Percentiles rank a stretch among this genome's conserved stretches.
These are phyloP conservation scores for Arbacia lixula DNA, from an alignment of 53 echinoderm and acorn worm genomes.

Conservation along the genomic window DNA sequence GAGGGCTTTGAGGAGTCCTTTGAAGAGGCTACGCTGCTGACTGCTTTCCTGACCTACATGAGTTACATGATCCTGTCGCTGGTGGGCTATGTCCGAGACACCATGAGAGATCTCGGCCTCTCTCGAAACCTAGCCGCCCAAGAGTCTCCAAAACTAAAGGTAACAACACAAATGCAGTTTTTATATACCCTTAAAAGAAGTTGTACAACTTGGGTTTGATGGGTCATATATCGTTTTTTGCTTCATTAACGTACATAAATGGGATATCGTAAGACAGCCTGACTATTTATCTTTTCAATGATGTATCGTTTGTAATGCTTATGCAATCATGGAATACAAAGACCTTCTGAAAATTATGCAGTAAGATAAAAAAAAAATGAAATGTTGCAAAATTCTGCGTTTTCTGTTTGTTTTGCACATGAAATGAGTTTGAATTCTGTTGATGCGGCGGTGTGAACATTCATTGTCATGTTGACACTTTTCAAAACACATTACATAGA, in stretches of 20 bases:
- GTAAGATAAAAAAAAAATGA: too few species aligned
- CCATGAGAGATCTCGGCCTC: slow-evolving; percentile 67
- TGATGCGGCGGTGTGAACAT: too few species aligned
- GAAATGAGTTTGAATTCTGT: too few species aligned
- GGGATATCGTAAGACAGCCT: not conserved
- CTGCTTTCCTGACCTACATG: slow-evolving; percentile 79
- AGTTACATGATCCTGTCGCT: slow-evolving; percentile 74
- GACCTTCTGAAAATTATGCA: not conserved
- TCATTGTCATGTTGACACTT: too few species aligned
- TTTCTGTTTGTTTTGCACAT: too few species aligned
- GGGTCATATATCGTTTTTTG: too few species aligned
- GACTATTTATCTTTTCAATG: too few species aligned
- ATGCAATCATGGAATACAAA: not conserved
- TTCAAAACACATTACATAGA: too few species aligned
- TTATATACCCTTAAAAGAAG: not conserved
- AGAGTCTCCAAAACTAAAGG: slow-evolving; percentile 77
- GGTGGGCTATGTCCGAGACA: slow-evolving; percentile 81
- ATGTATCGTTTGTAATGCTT: too few species aligned
- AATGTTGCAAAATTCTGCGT: too few species aligned
- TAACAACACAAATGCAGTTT: slow-evolving; percentile 10
- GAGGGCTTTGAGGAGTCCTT: slow-evolving; percentile 68
- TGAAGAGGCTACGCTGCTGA: slow-evolving; percentile 72
- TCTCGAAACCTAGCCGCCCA: slow-evolving; percentile 65
- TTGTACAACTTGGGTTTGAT: too few species aligned
- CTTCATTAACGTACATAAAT: too few species aligned